Evolutionary conservation across 2,113 vertebrate genomes (phyloP), one percentile per base, ranked within the genome.

Genomic region (Gambusia holbrooki): DNA sequence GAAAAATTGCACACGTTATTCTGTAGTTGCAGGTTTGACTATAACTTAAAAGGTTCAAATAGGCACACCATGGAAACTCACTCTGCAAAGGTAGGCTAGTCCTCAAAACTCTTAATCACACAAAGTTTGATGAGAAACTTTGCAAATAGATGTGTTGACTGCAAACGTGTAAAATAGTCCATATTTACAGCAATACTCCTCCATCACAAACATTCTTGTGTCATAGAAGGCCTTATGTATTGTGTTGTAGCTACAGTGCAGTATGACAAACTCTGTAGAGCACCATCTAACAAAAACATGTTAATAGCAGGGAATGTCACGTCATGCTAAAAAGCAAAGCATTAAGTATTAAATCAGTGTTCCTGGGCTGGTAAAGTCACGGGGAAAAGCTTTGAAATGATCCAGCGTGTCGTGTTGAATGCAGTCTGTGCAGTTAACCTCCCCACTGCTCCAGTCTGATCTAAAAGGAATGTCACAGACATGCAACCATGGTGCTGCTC

Each of bases 141-240:
- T 35, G 30, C 33, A 32, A 30, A 25, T 79, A 79, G 77, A 30
- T 19, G 48, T 51, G 80, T 84, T 82, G 83, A 86, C 40, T 37
- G 61, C 71, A 66, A 51, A 8, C 33, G 60, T 73, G 70, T 77
- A 68, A 71, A 68, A 8, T 66, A 66, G 70, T 80, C 61, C 60
- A 5, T 90, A 92, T 91, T 88, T 91, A 93, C 91, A 92, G 82
- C 68, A 84, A 78, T 80, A 76, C 68, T 83, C 78, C 73, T 86
- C 72, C 67, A 71, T 78, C 73, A 84, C 77, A 76, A 37, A 83
- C 84, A 85, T 88, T 83, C 80, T 67, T 62, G 73, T 48, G 78
- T 84, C 86, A 69, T 33, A 77, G 63, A 82, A 81, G 84, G 73
- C 71, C 54, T 70, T 7, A 1, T 61, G 77, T 62, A 22, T 71